phyloP scores from a whole-genome alignment of 2,113 vertebrate genomes.

The Lagopus leucura region DNA sequence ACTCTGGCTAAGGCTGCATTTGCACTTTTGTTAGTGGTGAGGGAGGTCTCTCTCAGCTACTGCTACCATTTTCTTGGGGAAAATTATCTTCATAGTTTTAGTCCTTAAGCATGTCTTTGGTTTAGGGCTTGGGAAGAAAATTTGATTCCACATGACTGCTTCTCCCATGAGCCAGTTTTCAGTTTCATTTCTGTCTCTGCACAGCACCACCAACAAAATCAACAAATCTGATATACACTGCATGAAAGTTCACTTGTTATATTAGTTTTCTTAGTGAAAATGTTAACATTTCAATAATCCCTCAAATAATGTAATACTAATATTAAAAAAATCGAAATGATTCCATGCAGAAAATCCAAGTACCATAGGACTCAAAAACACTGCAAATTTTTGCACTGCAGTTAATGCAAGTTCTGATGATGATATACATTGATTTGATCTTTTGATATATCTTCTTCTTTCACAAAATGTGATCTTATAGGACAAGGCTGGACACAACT shows the following conservation, averaged over 20 bases:
- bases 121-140: background rate
- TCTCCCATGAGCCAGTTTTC: background rate
- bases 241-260: background rate
- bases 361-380: background rate
- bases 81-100: background rate
- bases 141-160: background rate
- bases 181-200: slow-evolving; percentile 15
- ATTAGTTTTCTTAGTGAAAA: background rate
- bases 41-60: background rate
- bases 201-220: background rate
- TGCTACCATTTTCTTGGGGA: background rate
- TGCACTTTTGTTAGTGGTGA: background rate
- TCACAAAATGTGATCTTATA: background rate
- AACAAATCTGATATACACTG: background rate
- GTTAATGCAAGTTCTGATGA: background rate
- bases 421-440: background rate
- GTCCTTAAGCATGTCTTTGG: background rate
- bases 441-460: background rate
- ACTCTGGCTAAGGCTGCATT: background rate
- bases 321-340: background rate
- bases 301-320: background rate
- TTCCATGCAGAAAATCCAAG: background rate
- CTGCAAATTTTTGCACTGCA: background rate
- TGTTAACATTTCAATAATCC: background rate
- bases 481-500: background rate